These are phyloP conservation scores for Papilio aristodemus DNA, from an alignment of 1,140 invertebrate genomes.

Conservation along the genomic window DNA sequence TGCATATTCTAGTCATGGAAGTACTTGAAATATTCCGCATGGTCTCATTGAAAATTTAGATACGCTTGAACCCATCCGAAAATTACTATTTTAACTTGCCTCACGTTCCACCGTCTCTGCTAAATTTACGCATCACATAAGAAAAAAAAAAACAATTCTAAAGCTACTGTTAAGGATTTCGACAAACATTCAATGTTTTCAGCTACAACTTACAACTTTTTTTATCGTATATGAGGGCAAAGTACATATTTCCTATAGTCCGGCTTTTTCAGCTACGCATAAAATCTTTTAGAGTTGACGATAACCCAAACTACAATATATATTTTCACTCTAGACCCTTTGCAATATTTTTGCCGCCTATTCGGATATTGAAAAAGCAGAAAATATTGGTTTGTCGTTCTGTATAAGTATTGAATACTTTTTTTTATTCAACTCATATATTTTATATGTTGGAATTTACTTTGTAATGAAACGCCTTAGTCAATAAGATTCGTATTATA, in stretches of 20 bases:
- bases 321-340: slow-evolving; percentile 5
- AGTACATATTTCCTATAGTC: neutral
- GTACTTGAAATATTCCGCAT: neutral
- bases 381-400: slow-evolving; percentile 19
- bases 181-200: too few relatives aligned
- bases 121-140: neutral
- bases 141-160: too few relatives aligned
- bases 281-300: neutral
- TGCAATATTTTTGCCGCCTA: slow-evolving; percentile 10
- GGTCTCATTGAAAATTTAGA: slow-evolving; percentile 6
- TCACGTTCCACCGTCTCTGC: neutral
- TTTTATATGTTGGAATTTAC: neutral
- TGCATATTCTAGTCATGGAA: too few relatives aligned
- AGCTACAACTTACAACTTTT: neutral
- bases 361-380: slow-evolving; percentile 20
- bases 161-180: too few relatives aligned
- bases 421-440: neutral
- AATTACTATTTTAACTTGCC: neutral
- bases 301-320: slow-evolving; percentile 17
- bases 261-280: neutral
- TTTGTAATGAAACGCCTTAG: neutral
- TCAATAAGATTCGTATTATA: too few relatives aligned
- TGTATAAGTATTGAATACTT: neutral
- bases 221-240: neutral
- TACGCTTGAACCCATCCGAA: neutral